These are phyloP conservation scores for Drosophila albomicans DNA, from an alignment of 1,140 invertebrate genomes.

Conservation along the genomic window DNA sequence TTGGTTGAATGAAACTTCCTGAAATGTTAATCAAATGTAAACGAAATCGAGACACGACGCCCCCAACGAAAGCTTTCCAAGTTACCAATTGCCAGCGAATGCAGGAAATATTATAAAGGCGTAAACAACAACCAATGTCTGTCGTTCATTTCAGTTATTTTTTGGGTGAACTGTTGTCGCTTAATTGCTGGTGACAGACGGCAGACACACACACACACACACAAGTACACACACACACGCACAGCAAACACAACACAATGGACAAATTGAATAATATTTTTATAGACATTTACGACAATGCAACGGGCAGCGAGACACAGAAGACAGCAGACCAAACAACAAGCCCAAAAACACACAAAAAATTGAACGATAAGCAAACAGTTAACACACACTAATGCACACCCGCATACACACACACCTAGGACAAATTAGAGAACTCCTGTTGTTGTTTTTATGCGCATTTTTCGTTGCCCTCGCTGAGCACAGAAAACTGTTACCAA, in stretches of 20 bases:
- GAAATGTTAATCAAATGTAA: conserved; percentile 54
- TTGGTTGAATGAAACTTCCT: conserved; percentile 46
- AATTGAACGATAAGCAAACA: conserved; percentile 72
- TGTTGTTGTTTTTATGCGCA: conserved; percentile 35
- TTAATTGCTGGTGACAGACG: conserved; percentile 81
- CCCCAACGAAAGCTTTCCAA: conserved; percentile 36
- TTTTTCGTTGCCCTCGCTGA: conserved; percentile 20
- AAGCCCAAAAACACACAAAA: conserved; percentile 53
- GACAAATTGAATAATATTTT: conserved; percentile 81
- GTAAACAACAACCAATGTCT: conserved; percentile 39
- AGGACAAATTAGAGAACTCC: conserved; percentile 33
- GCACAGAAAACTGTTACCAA: conserved; percentile 74
- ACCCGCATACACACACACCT: conserved; percentile 23
- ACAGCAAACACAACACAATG: conserved; percentile 27
- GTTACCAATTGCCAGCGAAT: conserved; percentile 48
- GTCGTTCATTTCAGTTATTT: conserved; percentile 12
- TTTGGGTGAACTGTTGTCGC: conserved; percentile 48
- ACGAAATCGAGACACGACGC: conserved; percentile 3
- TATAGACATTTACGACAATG: conserved; percentile 71
- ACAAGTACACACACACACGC: conserved; percentile 33
- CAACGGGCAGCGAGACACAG: conserved; percentile 23
- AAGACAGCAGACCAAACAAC: conserved; percentile 54
- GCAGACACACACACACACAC: conserved; percentile 39
- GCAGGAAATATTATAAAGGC: conserved; percentile 47
- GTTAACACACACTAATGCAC: conserved; percentile 34